Base-by-base conservation (phyloP, 2,888 invertebrate genomes). In the Epirrhoe alternata region DNA sequence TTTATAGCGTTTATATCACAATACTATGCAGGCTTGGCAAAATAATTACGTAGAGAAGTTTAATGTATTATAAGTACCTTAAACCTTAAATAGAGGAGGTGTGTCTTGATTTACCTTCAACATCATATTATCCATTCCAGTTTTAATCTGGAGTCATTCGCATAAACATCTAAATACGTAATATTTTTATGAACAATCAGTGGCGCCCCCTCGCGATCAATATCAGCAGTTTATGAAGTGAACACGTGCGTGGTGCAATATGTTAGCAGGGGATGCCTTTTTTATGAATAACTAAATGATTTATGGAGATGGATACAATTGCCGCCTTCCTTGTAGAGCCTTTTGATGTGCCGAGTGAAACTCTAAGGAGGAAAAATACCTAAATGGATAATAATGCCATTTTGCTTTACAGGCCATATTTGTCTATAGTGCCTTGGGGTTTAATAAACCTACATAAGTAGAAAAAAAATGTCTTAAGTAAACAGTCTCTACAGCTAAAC, bases 231-330 rank as follows among this genome's bases (percentile, higher is more conserved):
- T 91, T 90, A 92, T 92, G 88, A 92, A 92, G 85, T 88, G 85
- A 86, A 89, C 92, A 92, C 92, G 92, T 91, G 92, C 87, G 83
- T 69, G 69, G 68, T 88, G 91, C 92, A 92, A 92, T 92, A 91
- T 92, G 92, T 89, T 88, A 86, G 75, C 75, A 80, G 84, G 84
- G 79, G 78, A 81, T 76, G 84, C 85, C 86, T 90, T 92, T 92
- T n/a, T 92, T 92, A 91, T 92, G 92, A 92, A 92, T 92, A 89
- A 86, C 88, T 88, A 84, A 88, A 89, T 92, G 92, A 91, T 92
- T 92, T 92, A 93, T 90, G 86, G 87, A 87, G 83, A 85, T 74
- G 71, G 80, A 55, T 56, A 60, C 59, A 62, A 42, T 58, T 56
- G 53, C 17, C 51, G 57, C 24, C 45, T 58, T 38, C 49, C 68